Percentiles rank a stretch among this genome's conserved stretches.
Evolutionary conservation across 2,797 vertebrate genomes (phyloP).

Genomic region (Catostomus latipinnis): DNA sequence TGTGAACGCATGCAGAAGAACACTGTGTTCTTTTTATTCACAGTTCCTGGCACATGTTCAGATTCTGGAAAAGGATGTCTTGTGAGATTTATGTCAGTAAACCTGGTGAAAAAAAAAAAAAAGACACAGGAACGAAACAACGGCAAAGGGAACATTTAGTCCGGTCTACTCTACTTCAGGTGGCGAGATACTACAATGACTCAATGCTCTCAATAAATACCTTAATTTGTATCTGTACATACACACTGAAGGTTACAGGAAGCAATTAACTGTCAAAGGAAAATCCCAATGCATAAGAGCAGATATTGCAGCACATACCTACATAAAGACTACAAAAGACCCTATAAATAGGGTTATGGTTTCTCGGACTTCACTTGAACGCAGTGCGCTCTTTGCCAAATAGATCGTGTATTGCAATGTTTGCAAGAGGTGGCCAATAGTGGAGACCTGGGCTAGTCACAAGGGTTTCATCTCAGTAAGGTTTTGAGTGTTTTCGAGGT

Average conservation of each 20-base stretch:
- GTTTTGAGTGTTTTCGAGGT: too few relatives aligned
- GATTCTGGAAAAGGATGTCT: slow-evolving; percentile 39
- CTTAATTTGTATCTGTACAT: slow-evolving; percentile 66
- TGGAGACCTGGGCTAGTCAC: too few relatives aligned
- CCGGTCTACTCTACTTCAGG: slow-evolving; percentile 47
- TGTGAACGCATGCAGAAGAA: slow-evolving; percentile 69
- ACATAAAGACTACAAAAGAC: slow-evolving; percentile 10
- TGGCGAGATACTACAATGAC: slow-evolving; percentile 59
- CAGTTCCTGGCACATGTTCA: slow-evolving; percentile 73
- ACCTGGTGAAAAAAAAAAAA: slow-evolving; percentile 55
- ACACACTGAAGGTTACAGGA: slow-evolving; percentile 30
- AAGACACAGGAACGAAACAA: slow-evolving; percentile 71
- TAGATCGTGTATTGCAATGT: not conserved
- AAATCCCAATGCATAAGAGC: not conserved
- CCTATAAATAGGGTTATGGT: not conserved
- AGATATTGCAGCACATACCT: not conserved
- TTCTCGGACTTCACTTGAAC: not conserved
- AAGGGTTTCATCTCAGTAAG: too few relatives aligned
- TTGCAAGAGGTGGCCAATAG: not conserved
- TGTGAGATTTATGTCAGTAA: slow-evolving; percentile 45
- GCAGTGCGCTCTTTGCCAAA: not conserved
- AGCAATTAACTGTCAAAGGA: not conserved
- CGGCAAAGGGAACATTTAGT: slow-evolving; percentile 67
- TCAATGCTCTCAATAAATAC: slow-evolving; percentile 66
- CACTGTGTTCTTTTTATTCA: slow-evolving; percentile 84